Evolutionary conservation across 2,888 invertebrate species (phyloP).

Genomic region (Hypomecis atomaria): DNA sequence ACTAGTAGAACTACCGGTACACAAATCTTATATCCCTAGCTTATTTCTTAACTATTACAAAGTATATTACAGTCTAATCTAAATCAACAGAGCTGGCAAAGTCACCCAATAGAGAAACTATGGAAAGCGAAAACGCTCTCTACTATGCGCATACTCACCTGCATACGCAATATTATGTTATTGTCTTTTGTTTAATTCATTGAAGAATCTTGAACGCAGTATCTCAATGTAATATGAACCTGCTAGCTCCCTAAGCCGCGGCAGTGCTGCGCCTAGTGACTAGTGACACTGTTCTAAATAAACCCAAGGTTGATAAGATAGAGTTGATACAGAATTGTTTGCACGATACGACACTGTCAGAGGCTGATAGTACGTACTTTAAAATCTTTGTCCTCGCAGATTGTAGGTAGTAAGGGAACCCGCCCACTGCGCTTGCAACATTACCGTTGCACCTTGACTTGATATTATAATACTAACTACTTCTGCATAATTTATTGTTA

Average conservation of each 20-base stretch:
- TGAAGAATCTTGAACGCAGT: neutral
- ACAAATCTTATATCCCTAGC: too few species aligned
- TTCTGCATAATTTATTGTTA: slow-evolving; percentile 15
- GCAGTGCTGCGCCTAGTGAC: slow-evolving; percentile 41
- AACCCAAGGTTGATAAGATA: slow-evolving; percentile 72
- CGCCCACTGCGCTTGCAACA: slow-evolving; percentile 7
- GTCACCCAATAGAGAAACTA: slow-evolving; percentile 3
- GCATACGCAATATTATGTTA: neutral
- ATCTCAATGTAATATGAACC: neutral
- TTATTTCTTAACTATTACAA: too few species aligned
- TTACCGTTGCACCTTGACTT: slow-evolving; percentile 37
- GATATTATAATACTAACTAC: slow-evolving; percentile 15
- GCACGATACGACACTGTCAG: slow-evolving; percentile 48
- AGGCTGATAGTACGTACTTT: slow-evolving; percentile 42
- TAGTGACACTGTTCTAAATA: slow-evolving; percentile 62
- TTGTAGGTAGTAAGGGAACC: neutral
- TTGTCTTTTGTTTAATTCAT: neutral
- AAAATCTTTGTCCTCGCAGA: slow-evolving; percentile 8
- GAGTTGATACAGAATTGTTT: slow-evolving; percentile 56
- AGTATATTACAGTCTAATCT: neutral
- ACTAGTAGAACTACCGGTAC: too few species aligned
- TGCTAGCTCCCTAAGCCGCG: neutral
- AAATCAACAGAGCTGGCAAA: neutral
- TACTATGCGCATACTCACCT: slow-evolving; percentile 1
- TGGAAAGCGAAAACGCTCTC: slow-evolving; percentile 1